phyloP scores from a whole-genome alignment of 1,140 invertebrate genomes.

The Venustaconcha ellipsiformis region DNA sequence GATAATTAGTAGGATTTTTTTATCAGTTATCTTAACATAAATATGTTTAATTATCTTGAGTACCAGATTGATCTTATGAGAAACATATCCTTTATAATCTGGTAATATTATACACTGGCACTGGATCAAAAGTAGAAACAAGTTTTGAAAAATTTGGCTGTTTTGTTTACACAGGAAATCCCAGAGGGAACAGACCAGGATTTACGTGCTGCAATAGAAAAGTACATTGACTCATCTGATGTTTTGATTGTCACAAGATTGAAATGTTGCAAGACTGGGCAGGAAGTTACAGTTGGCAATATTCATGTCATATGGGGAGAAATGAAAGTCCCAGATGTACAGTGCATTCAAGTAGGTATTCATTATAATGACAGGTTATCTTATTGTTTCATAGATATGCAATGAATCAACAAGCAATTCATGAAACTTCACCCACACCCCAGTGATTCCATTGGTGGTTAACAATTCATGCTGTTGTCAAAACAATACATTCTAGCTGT shows the following conservation, averaged over 20 bases:
- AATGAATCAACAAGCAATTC: too few relatives aligned
- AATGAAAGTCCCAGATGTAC: constrained; percentile 43
- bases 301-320: constrained; percentile 48
- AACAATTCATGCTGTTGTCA: too few relatives aligned
- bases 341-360: constrained; percentile 53
- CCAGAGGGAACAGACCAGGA: constrained; percentile 16
- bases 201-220: constrained; percentile 20
- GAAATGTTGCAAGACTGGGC: constrained; percentile 38
- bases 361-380: background rate
- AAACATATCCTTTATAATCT: too few relatives aligned
- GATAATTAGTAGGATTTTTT: background rate
- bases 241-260: constrained; percentile 44
- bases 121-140: too few relatives aligned
- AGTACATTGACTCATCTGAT: constrained; percentile 35
- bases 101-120: too few relatives aligned
- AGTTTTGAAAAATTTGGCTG: background rate
- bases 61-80: too few relatives aligned
- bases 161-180: constrained; percentile 10
- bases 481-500: too few relatives aligned
- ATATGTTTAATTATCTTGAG: background rate
- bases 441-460: too few relatives aligned
- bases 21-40: background rate
- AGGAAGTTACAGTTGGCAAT: constrained; percentile 45
- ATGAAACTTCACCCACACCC: too few relatives aligned
- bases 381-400: background rate